Evolutionary conservation across 1,140 invertebrate genomes (phyloP), one percentile per base, ranked within the genome.

Genomic region (Ephestia elutella): DNA sequence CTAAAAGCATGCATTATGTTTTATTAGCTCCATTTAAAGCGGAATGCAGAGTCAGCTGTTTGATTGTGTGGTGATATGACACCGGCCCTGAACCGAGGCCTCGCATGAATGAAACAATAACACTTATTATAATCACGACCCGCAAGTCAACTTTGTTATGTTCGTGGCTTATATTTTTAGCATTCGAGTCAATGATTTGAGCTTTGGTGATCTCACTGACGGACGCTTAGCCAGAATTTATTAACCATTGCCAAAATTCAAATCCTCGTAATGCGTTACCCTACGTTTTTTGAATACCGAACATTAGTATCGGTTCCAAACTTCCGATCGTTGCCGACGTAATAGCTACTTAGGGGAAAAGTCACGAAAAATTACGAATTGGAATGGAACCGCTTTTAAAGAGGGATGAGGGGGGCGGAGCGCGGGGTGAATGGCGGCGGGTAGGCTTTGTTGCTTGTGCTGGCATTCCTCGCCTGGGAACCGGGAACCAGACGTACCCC

Each of bases 401-500:
- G 70, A 56, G 65, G 65, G 72, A 66, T 28, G 49, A 48, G 56
- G 57, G 55, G 56, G 49, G 57, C 59, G 60, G 44, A 57, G 68
- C 21, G 73, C 68, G 72, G 78, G 77, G 78, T 80, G 80, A 81
- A 80, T 81, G 80, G 73, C 80, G 80, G 83, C 77, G 68, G 65
- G 77, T 70, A 82, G 84, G 81, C 81, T 87, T 87, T 87, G 84
- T 87, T 87, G 78, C 73, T 84, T 72, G 80, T 70, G 71, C 78
- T 85, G 81, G 80, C 80, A 87, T 87, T 87, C 84, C 84, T 83
- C 77, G 84, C 82, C 80, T 85, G 82, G 84, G 82, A 84, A 84
- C 82, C 75, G 80, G 81, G 83, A 81, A 69, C 77, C 59, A 65
- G 57, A 54, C 63, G 50, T 65, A 57, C 65, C 63, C 57, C 56